These are phyloP conservation scores for Heliangelus exortis DNA, from an alignment of 2,797 vertebrate species.

Conservation along the genomic window DNA sequence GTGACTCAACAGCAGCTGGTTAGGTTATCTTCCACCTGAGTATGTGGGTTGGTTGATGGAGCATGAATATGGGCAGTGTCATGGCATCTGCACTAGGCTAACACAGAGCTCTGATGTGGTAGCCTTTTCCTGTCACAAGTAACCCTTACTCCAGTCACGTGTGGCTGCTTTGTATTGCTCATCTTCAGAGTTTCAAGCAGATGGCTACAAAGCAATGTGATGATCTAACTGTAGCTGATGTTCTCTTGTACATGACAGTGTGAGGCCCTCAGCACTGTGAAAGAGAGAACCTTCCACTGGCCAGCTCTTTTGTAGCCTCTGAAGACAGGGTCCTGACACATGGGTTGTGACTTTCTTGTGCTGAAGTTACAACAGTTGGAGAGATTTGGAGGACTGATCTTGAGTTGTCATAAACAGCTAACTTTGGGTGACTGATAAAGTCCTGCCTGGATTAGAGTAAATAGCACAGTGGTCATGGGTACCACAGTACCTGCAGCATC, in stretches of 20 bases:
- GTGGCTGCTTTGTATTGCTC: neutral
- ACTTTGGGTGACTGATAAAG: neutral
- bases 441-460: neutral
- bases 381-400: neutral
- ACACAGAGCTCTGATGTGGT: neutral
- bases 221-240: neutral
- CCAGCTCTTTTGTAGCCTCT: neutral
- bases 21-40: neutral
- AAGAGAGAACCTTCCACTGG: neutral
- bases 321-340: rapidly evolving
- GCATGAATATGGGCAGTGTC: neutral
- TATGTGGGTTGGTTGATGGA: neutral
- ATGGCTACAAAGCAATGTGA: neutral
- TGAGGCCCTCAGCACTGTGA: neutral
- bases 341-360: neutral
- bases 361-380: neutral
- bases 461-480: neutral
- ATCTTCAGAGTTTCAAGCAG: neutral
- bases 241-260: rapidly evolving
- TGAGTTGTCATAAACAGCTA: neutral
- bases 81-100: neutral
- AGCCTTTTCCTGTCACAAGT: neutral
- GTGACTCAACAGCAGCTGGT: neutral
- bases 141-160: neutral
- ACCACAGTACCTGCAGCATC: neutral